These are phyloP conservation scores for Hermodice carunculata DNA, from an alignment of 2,888 invertebrate species.

Conservation along the genomic window DNA sequence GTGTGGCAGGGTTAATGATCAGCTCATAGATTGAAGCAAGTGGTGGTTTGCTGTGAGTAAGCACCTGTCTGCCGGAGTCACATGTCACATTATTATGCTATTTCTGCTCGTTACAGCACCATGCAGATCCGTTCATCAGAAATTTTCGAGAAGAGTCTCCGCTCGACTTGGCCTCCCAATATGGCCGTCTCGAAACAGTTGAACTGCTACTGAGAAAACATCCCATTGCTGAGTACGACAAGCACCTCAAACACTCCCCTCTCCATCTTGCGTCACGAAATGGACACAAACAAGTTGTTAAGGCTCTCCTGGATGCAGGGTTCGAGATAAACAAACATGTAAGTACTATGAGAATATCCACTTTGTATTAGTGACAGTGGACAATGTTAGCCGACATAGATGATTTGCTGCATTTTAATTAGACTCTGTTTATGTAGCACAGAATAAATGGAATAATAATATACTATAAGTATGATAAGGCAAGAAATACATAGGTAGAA, in stretches of 20 bases:
- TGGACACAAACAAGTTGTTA: conserved; percentile 81
- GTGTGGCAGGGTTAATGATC: too few species aligned
- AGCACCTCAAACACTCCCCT: conserved; percentile 82
- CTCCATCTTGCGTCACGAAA: conserved; percentile 94
- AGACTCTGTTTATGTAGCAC: too few species aligned
- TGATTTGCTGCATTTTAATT: too few species aligned
- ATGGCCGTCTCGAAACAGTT: conserved; percentile 80
- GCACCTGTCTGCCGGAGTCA: not conserved
- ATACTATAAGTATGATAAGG: too few species aligned
- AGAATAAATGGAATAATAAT: too few species aligned
- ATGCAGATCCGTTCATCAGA: conserved; percentile 89
- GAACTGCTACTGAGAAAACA: conserved; percentile 83
- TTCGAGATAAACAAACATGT: conserved; percentile 82
- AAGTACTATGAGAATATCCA: too few species aligned
- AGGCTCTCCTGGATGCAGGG: conserved; percentile 84
- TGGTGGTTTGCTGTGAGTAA: too few species aligned
- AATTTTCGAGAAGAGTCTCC: conserved; percentile 92
- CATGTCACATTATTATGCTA: not conserved
- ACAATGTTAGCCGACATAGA: too few species aligned
- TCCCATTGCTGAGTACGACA: conserved; percentile 82
- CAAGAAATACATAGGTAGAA: too few species aligned
- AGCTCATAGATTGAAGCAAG: too few species aligned
- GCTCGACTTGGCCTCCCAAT: conserved; percentile 92
- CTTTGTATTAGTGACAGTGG: too few species aligned
- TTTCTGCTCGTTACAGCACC: conserved; percentile 72